Evolutionary conservation across 2,797 vertebrate species (phyloP), one percentile per base, ranked within the genome.

Genomic region (Sebastiscus albofasciatus): DNA sequence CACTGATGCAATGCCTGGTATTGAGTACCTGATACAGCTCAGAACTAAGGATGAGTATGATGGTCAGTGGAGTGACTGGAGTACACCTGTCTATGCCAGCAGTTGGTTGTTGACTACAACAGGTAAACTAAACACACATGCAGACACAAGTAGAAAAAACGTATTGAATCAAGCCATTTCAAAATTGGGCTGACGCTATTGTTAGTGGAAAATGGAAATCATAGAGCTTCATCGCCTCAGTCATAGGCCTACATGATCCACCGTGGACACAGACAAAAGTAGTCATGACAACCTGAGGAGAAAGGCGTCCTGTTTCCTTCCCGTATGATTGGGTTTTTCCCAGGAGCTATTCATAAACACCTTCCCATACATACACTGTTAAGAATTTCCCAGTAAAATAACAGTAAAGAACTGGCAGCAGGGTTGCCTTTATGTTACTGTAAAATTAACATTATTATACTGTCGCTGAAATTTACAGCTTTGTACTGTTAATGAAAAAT

Each of bases 41-140:
- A 92, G 96, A 49, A 92, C 95, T 0, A 96, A 71, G 75, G 97
- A 98, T 0, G 97, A 98, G 60, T 97, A 93, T 0, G 92, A 94
- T 0, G 97, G 97, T 0, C 0, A 11, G 0, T 99, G 97, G 97
- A 98, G 98, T 1, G 90, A 94, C 5, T 99, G 98, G 98, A 98
- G 95, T 78, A 12, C 0, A 0, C 92, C 95, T 36, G 93, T 89
- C 0, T 70, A 27, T 6, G 96, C 87, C 49, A 77, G 60, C 22
- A 96, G 96, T 0, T 98, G 97, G 97, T 39, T 39, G 34, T 10
- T 16, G 34, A 16, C 62, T 16, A 95, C 84, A 94, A 95, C 84
- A 94, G 96, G 97, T 94, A 88, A 78, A 70, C 66, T n/a, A 75
- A 52, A 58, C 9, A 42, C 14, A 82, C 59, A 73, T 56, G 64